Evolutionary conservation across 2,888 invertebrate genomes (phyloP), one percentile per base, ranked within the genome.

Genomic region (Campoplex capitator): DNA sequence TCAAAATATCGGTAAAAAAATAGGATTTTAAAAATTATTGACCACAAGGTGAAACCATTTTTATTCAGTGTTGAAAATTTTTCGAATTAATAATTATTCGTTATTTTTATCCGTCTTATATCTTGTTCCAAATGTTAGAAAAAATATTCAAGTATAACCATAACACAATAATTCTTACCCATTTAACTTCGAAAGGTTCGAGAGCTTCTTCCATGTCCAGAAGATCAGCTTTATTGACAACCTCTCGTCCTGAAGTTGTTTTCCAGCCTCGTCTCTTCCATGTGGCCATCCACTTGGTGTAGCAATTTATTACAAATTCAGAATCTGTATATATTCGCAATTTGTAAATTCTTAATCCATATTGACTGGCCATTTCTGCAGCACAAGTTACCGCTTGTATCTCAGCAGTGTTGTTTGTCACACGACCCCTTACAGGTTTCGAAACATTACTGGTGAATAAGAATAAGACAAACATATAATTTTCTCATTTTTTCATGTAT

Each of bases 321-420:
- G 99, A 99, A 95, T 99, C 99, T 18, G 99, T 99, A 90, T 97
- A 96, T 6, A 99, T 96, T 83, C 96, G 95, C 0, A 99, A 94
- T 91, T 97, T 97, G 16, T 93, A 94, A 3, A 98, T 95, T 90
- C 96, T 23, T 0, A 23, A 23, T 23, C 0, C 96, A 79, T 95
- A 95, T 32, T 95, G 94, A 80, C 96, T 95, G 0, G 98, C 98
- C 89, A 96, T 95, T 90, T 95, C 95, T 13, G 98, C 96, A 4
- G 99, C 99, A 92, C 95, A 94, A 83, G 96, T 97, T 0, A 97
- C 97, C 1, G 98, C 99, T 95, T 98, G 97, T 87, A 99, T 99
- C 95, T 99, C 99, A 11, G 99, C 99, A 91, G 97, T 97, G 94
- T 99, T 99, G 93, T 99, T 99, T 0, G 99, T 99, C 8, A 98